These are phyloP conservation scores for Ophioninae sp. DNA, from an alignment of 2,888 invertebrate species.

Conservation along the genomic window DNA sequence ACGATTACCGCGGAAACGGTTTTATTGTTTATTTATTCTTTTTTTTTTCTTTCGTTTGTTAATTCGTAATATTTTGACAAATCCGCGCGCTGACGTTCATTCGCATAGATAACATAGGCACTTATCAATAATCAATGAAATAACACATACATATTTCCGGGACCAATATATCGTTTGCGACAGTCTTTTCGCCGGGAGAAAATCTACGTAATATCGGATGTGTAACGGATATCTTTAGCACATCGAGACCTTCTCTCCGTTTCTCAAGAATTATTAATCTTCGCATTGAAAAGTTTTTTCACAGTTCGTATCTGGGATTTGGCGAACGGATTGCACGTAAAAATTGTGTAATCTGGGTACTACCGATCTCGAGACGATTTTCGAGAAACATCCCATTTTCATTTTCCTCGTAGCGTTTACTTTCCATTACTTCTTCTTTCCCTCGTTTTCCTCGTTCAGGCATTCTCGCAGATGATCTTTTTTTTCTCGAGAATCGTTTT, in stretches of 20 bases:
- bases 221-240: background rate
- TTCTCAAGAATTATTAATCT: background rate
- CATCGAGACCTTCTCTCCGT: background rate
- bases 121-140: constrained; percentile 28
- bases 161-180: constrained; percentile 12
- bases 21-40: too few relatives aligned
- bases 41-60: background rate
- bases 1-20: background rate
- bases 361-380: background rate
- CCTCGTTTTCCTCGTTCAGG: background rate
- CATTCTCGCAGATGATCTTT: constrained; percentile 49
- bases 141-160: constrained; percentile 15
- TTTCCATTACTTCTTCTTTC: background rate
- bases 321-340: constrained; percentile 17
- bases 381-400: constrained; percentile 5
- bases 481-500: constrained; percentile 41
- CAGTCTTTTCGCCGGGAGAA: background rate
- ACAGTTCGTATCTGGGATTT: background rate
- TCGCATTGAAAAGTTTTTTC: background rate
- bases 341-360: constrained; percentile 44
- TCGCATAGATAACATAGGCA: constrained; percentile 29
- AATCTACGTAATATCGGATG: background rate
- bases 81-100: constrained; percentile 15
- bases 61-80: background rate
- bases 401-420: background rate